Evolutionary conservation across 1,140 invertebrate species (phyloP).

Genomic region (Triops longicaudatus): DNA sequence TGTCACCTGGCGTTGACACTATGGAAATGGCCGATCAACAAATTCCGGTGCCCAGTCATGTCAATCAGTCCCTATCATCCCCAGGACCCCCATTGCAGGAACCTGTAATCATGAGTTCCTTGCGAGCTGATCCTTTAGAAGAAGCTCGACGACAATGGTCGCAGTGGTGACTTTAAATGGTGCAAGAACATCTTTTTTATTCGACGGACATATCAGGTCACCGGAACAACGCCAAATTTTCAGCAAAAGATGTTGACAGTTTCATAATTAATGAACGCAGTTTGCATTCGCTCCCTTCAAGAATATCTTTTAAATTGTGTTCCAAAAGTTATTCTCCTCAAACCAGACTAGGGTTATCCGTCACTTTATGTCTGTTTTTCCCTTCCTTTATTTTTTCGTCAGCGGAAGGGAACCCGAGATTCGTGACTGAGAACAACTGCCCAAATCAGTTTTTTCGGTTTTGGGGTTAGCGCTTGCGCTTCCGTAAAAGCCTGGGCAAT

Average conservation of each 20-base stretch:
- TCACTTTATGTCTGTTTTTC: background rate
- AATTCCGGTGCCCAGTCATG: background rate
- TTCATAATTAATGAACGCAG: background rate
- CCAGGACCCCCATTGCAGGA: background rate
- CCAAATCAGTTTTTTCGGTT: background rate
- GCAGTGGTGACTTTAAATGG: conserved; percentile 9
- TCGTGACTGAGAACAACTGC: background rate
- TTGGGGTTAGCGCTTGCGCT: background rate
- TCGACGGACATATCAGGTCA: background rate
- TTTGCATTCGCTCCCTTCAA: background rate
- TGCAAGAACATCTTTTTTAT: background rate
- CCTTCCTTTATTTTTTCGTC: background rate
- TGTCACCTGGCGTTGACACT: background rate
- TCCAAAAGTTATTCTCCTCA: background rate
- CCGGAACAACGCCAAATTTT: background rate
- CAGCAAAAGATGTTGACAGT: background rate
- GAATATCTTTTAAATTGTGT: background rate
- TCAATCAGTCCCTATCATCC: background rate
- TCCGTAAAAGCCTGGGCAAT: background rate
- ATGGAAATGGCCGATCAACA: conserved; percentile 17
- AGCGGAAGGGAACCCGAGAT: background rate
- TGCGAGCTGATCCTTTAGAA: conserved; percentile 17
- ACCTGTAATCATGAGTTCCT: background rate
- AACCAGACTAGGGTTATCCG: background rate
- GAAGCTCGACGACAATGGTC: conserved; percentile 13